phyloP scores from a whole-genome alignment of 2,888 invertebrate species.

The Ceriagrion tenellum region DNA sequence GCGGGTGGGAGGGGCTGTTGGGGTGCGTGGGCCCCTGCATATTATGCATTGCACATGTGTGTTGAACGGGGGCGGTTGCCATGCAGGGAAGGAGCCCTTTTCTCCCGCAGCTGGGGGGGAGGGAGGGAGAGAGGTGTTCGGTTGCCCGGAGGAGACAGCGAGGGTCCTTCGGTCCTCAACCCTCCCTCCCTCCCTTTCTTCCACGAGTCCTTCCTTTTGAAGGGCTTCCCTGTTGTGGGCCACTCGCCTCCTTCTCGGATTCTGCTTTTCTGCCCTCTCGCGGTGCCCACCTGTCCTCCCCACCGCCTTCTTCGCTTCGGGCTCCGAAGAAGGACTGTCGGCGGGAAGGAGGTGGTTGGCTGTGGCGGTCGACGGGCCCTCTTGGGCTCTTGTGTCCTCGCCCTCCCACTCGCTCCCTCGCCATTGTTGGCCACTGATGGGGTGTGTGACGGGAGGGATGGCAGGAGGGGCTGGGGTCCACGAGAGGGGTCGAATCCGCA shows the following conservation, averaged over 20 bases:
- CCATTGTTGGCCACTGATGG: conserved; percentile 28
- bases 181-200: background rate
- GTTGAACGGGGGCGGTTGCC: background rate
- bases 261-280: background rate
- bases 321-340: too few species aligned
- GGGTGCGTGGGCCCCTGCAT: too few species aligned
- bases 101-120: background rate
- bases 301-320: too few species aligned
- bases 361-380: too few species aligned
- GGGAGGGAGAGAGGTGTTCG: too few species aligned
- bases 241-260: background rate
- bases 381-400: too few species aligned
- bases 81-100: background rate
- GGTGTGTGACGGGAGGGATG: background rate
- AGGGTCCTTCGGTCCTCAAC: background rate
- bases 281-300: background rate
- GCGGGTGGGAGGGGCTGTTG: too few species aligned
- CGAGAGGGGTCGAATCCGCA: background rate
- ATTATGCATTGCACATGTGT: too few species aligned
- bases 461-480: background rate
- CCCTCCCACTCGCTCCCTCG: background rate
- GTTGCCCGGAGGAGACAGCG: background rate
- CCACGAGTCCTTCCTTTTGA: background rate
- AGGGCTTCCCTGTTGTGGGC: background rate
- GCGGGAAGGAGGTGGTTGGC: too few species aligned